A percentile compares a stretch with the other conserved stretches of the same genome.
These are phyloP conservation scores for Noctua comes DNA, from an alignment of 2,888 invertebrate genomes.

Conservation along the genomic window DNA sequence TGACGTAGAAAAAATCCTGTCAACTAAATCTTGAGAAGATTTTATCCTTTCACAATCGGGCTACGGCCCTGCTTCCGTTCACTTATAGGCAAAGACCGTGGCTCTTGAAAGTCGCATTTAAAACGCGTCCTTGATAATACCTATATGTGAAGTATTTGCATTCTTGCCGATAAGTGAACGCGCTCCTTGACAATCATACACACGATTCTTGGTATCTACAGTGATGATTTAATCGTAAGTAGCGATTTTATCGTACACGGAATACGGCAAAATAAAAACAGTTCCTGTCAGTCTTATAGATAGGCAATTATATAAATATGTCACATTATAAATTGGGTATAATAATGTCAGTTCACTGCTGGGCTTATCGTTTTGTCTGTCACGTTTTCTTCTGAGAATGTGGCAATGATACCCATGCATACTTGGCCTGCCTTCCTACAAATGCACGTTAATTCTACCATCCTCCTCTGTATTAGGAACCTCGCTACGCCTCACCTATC, in stretches of 20 bases:
- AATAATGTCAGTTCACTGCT: background rate
- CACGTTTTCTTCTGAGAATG: background rate
- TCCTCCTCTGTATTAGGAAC: too few relatives aligned
- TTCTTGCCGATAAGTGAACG: slow-evolving; percentile 60
- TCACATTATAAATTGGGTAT: background rate
- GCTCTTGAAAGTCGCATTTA: slow-evolving; percentile 34
- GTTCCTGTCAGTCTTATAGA: background rate
- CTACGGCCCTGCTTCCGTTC: slow-evolving; percentile 40
- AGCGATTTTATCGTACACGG: slow-evolving; percentile 18
- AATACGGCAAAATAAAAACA: slow-evolving; percentile 3
- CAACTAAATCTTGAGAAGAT: slow-evolving; percentile 37
- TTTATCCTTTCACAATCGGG: slow-evolving; percentile 41
- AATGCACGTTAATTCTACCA: background rate
- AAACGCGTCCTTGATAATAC: slow-evolving; percentile 35
- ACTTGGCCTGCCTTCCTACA: background rate
- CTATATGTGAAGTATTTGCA: slow-evolving; percentile 48
- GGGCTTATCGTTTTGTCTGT: background rate
- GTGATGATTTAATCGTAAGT: slow-evolving; percentile 41
- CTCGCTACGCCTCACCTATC: too few relatives aligned
- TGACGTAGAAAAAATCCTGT: slow-evolving; percentile 41
- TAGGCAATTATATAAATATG: background rate
- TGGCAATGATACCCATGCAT: background rate
- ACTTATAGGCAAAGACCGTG: slow-evolving; percentile 46
- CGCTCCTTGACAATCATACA: slow-evolving; percentile 54
- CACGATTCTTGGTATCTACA: slow-evolving; percentile 58